Evolutionary conservation across 2,888 invertebrate species (phyloP).

Genomic region (Oscheius sp.): DNA sequence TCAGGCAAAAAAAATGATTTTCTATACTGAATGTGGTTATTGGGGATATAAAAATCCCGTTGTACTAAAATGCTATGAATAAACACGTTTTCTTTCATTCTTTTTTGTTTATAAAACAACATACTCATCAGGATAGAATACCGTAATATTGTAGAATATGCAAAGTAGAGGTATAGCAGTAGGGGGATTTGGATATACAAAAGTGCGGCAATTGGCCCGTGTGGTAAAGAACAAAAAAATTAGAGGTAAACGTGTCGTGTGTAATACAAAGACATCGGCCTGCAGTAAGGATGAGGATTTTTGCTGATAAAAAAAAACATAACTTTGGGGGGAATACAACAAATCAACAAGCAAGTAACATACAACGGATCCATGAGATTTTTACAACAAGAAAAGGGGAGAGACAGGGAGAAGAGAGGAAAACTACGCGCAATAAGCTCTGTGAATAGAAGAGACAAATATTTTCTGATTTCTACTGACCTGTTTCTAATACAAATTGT

Average conservation of each 20-base stretch:
- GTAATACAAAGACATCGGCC: constrained; percentile 6
- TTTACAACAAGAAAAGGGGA: not conserved
- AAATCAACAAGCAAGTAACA: not conserved
- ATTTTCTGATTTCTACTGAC: constrained; percentile 5
- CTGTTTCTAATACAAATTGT: not conserved
- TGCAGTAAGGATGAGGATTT: constrained; percentile 3
- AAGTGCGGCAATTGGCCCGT: constrained; percentile 6
- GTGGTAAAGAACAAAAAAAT: not conserved
- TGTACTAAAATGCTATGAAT: constrained; percentile 11
- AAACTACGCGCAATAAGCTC: constrained; percentile 7
- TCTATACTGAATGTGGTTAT: not conserved
- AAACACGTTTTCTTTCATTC: not conserved
- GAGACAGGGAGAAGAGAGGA: not conserved
- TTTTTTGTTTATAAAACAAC: not conserved
- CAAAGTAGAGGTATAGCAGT: not conserved
- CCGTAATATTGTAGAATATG: constrained; percentile 16
- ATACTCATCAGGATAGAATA: constrained; percentile 7
- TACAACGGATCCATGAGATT: not conserved
- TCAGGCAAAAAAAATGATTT: not conserved
- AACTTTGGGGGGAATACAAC: not conserved
- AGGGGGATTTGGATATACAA: not conserved
- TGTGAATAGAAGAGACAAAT: not conserved
- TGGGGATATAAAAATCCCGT: not conserved
- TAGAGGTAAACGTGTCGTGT: constrained; percentile 8
- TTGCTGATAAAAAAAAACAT: too few relatives aligned